Evolutionary conservation across 2,797 vertebrate species (phyloP).

Genomic region (Premnoplex brunnescens): DNA sequence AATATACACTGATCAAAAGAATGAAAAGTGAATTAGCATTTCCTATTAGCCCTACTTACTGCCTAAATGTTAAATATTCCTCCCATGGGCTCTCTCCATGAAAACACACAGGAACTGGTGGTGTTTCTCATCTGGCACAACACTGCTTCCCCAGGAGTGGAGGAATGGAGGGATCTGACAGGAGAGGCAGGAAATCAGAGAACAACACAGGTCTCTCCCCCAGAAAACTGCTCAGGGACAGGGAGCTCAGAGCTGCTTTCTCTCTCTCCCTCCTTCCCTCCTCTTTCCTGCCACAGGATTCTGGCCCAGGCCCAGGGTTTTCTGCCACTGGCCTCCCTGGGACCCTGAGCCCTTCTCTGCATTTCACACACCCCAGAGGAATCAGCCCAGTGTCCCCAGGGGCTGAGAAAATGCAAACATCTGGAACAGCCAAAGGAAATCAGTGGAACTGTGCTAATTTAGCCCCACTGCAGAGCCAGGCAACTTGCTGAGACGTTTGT

Average conservation of each 20-base stretch:
- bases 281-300: not conserved
- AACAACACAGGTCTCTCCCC: not conserved
- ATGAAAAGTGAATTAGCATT: conserved; percentile 69
- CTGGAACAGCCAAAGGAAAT: not conserved
- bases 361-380: not conserved
- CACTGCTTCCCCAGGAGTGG: not conserved
- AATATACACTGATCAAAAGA: conserved; percentile 65
- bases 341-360: not conserved
- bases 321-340: not conserved
- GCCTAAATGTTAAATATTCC: conserved; percentile 49
- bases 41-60: conserved; percentile 62
- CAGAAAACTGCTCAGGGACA: not conserved
- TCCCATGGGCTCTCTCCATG: conserved; percentile 33
- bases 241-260: not conserved
- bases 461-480: not conserved
- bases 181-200: not conserved
- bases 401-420: not conserved
- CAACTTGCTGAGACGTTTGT: not conserved
- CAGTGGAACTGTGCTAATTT: not conserved
- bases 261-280: not conserved
- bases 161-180: not conserved
- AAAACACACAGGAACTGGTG: conserved; percentile 22
- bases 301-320: not conserved
- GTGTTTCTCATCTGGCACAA: not conserved
- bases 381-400: not conserved